Base-by-base conservation (phyloP, 2,797 vertebrate genomes). In the Triplophysa yarkandensis region DNA sequence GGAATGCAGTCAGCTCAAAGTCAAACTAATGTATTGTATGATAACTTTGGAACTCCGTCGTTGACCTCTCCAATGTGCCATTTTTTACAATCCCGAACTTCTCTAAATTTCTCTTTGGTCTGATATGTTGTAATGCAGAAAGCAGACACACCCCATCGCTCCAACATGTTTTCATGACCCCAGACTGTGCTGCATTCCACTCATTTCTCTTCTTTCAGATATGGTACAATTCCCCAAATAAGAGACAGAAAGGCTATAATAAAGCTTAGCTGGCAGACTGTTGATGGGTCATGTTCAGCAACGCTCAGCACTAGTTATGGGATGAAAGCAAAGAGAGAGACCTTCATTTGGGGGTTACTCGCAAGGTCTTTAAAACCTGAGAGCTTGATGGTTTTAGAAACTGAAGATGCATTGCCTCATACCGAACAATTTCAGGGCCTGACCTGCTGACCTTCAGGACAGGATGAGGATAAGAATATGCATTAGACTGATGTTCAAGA, bases 211-310 rank as follows among this genome's bases (percentile, higher is more conserved):
- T 74, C 39, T 34, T 74, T 5, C 50, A 44, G 28, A 27, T 27
- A 54, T 16, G 52, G 52, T 52, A 10, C 1, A 25, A 58, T 13
- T 48, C 11, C 41, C 34, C 16, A 74, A 64, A 74, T 58, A 48
- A 67, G 55, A 77, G 54, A 44, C 55, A 58, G 52, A 64, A 62
- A 71, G 65, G 50, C 57, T 19, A 50, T 62, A 72, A 65, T 69
- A 36, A 66, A 43, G 76, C 76, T 75, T 68, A 74, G 73, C 63
- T 65, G 60, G 78, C 80, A 71, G 25, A 62, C 44, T 52, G 65
- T 19, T n/a, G 36, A 16, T 21, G 71, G 75, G 66, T 82, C 80
- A 78, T 78, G 71, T 83, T 82, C 64, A 71, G 73, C 72, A 74
- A 48, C 55, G 60, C 72, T 74, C 77, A 81, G 80, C 75, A 70